Base-by-base conservation (phyloP, 2,888 invertebrate species). In the Drosophila siamana region DNA sequence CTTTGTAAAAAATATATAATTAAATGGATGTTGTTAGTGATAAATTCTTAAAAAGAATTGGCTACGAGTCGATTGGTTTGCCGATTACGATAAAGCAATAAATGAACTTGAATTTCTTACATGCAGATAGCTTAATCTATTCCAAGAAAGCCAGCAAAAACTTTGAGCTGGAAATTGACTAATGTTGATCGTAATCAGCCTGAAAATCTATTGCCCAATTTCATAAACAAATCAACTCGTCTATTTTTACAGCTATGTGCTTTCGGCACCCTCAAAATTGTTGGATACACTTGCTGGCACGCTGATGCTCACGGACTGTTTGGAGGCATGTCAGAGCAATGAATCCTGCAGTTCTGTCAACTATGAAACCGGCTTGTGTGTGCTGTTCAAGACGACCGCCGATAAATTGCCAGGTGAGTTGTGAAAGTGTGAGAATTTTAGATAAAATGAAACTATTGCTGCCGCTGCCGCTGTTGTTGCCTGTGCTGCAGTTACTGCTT, bases 361-460 rank as follows among this genome's bases (percentile, higher is more conserved):
- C 94, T 98, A 97, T 93, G 98, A 98, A 94, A 98, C 98, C 71
- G 98, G 98, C 78, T 95, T 98, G 61, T 98, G 98, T 93, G 97
- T 98, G 83, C 95, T 98, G 78, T 97, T 98, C 94, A 95, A 96
- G 91, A 96, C 97, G 59, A 97, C 97, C 92, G 97, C 97, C 85
- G 97, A 97, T 93, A 95, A 95, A 93, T 93, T 97, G 92, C 97
- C 97, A 93, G 97, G 97, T 97, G 94, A 95, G 89, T 85, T 78
- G 86, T 19, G 84, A 84, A 84, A 84, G 88, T 84, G 88, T 84
- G 84, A 84, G 84, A 84, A 84, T 88, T 66, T 61, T 48, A 48
- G 55, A 54, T 33, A 30, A 54, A 54, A 54, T 30, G 55, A 44
- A 26, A 60, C 51, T 43, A 47, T 57, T 40, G 61, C 60, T 60